Conservation (phyloP, 2,888 invertebrate species). For the Thyatira batis region DNA sequence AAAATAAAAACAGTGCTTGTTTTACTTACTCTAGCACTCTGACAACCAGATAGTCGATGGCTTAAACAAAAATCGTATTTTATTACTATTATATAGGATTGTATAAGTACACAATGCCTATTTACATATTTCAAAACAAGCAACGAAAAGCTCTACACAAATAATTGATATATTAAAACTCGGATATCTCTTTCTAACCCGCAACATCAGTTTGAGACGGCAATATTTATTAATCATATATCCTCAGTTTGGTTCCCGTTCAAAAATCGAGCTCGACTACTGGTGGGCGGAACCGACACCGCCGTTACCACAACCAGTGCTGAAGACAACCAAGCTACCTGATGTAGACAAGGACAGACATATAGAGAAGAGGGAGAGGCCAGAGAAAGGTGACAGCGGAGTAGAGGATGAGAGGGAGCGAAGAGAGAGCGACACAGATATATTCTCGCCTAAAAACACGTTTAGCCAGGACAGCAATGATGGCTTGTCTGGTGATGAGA, state of each 20-base stretch:
- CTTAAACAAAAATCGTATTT: too few species aligned
- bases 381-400: slow-evolving; percentile 50
- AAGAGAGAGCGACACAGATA: slow-evolving; percentile 59
- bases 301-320: slow-evolving; percentile 52
- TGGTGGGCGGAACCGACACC: slow-evolving; percentile 86
- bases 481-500: slow-evolving; percentile 72
- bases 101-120: too few species aligned
- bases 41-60: too few species aligned
- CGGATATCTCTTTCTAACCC: too few species aligned
- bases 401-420: slow-evolving; percentile 57
- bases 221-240: neutral
- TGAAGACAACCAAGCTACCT: slow-evolving; percentile 26
- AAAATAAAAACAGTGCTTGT: too few species aligned
- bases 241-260: slow-evolving; percentile 86
- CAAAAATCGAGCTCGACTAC: slow-evolving; percentile 89
- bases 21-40: too few species aligned
- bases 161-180: too few species aligned
- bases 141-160: too few species aligned
- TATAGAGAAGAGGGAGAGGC: slow-evolving; percentile 39
- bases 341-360: slow-evolving; percentile 31
- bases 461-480: slow-evolving; percentile 75
- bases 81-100: too few species aligned
- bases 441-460: slow-evolving; percentile 69
- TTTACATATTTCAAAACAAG: too few species aligned
- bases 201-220: too few species aligned